phyloP scores from a whole-genome alignment of 2,888 invertebrate genomes.

The Timandra comae region DNA sequence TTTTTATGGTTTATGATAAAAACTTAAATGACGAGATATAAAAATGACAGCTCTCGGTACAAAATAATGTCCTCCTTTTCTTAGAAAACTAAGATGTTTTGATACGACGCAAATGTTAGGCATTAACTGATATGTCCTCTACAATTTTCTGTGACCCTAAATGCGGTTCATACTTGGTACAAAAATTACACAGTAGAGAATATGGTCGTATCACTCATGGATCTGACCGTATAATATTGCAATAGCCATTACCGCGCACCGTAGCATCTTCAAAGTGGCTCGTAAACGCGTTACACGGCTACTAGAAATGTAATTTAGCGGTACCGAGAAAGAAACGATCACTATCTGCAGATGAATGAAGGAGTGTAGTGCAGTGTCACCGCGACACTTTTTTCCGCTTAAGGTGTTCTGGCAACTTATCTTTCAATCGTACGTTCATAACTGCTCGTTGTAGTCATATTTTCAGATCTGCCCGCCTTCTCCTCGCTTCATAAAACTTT shows the following conservation, averaged over 20 bases:
- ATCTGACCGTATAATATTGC: slow-evolving; percentile 72
- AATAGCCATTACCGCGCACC: slow-evolving; percentile 69
- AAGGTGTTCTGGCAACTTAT: slow-evolving; percentile 67
- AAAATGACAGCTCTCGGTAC: slow-evolving; percentile 31
- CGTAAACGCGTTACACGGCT: slow-evolving; percentile 71
- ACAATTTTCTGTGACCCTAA: slow-evolving; percentile 67
- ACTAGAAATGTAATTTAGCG: slow-evolving; percentile 75
- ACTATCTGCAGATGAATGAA: slow-evolving; percentile 66
- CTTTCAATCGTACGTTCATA: slow-evolving; percentile 47
- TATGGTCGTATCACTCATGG: slow-evolving; percentile 62
- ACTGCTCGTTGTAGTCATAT: slow-evolving; percentile 44
- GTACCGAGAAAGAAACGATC: slow-evolving; percentile 69
- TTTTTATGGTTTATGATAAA: slow-evolving; percentile 33
- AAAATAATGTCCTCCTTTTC: slow-evolving; percentile 42
- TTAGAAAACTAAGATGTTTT: slow-evolving; percentile 54
- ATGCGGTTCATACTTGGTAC: slow-evolving; percentile 52
- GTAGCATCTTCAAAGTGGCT: slow-evolving; percentile 70
- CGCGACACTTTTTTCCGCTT: slow-evolving; percentile 62
- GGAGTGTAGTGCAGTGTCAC: slow-evolving; percentile 52
- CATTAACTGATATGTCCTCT: slow-evolving; percentile 42
- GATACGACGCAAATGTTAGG: slow-evolving; percentile 54
- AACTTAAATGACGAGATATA: slow-evolving; percentile 30
- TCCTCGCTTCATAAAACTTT: slow-evolving; percentile 47
- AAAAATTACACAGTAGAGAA: slow-evolving; percentile 65
- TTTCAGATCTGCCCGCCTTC: slow-evolving; percentile 44